phyloP scores from a whole-genome alignment of 2,113 vertebrate species.

The Aramus guarauna region DNA sequence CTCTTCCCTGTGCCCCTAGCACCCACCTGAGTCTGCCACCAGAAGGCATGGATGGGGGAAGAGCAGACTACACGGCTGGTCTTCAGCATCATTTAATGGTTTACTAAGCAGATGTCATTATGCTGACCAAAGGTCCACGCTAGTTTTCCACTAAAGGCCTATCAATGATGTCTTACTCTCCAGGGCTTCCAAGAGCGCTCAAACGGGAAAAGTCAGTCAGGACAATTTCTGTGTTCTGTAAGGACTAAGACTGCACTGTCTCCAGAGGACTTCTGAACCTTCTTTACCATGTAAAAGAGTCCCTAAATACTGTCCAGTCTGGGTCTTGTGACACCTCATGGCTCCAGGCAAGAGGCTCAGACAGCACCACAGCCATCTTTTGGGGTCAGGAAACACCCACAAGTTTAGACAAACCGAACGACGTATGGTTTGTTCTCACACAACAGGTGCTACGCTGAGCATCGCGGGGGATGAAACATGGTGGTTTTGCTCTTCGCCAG shows the following conservation, averaged over 20 bases:
- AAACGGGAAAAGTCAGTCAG: not conserved
- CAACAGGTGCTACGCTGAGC: not conserved
- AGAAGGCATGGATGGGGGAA: accelerated
- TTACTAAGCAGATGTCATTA: not conserved
- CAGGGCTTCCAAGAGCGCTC: not conserved
- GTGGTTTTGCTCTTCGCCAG: not conserved
- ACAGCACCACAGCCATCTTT: not conserved
- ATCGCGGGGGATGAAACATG: not conserved
- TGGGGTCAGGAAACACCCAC: not conserved
- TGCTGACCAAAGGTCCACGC: not conserved
- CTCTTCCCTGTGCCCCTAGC: accelerated
- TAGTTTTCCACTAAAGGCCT: not conserved
- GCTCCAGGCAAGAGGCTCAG: not conserved
- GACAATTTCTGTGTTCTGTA: not conserved
- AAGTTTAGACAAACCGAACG: not conserved
- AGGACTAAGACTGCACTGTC: not conserved
- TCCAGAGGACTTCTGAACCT: not conserved
- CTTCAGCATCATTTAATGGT: not conserved
- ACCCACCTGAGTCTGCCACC: not conserved
- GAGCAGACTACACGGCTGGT: not conserved
- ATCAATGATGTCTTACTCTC: not conserved
- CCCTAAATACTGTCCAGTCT: not conserved
- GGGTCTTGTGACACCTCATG: not conserved
- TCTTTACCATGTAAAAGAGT: not conserved
- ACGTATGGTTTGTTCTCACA: not conserved